Base-by-base conservation (phyloP, 2,113 vertebrate species). In the Aplodontia rufa region DNA sequence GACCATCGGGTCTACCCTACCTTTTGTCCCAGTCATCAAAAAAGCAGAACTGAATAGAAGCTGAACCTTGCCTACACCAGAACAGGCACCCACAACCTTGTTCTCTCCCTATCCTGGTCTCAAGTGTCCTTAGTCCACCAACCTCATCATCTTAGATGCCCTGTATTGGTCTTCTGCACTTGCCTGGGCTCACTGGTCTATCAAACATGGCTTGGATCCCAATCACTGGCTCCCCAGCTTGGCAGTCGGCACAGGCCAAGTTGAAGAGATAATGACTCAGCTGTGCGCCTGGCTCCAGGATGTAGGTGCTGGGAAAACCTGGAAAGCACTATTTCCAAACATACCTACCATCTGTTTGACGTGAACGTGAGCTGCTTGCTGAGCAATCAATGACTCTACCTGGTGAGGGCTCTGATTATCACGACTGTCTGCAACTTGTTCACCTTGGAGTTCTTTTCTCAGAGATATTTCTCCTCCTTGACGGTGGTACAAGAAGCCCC, bases 291-390 rank as follows among this genome's bases (percentile, higher is more conserved):
- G 89, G 85, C 88, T 98, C 76, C 32, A 42, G 47, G 75, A 76
- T 84, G 69, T 64, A 30, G 85, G 37, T 93, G 51, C 64, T 81
- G n/a, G 68, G 86, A 30, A 90, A 83, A 93, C 74, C 91, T 95
- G 88, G 91, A 87, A 95, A 80, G 88, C 95, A 75, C 83, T 58
- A 58, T 93, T 97, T 95, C 75, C 78, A 83, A 89, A 94, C 68
- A 40, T 35, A 74, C 19, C 82, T 60, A 45, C 92, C 97, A 96
- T 96, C 75, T 94, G 93, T 95, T 84, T 53, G n/a, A 91, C 75
- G 76, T 47, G 35, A 95, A 93, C 10, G 4, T 87, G 66, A 45
- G 75, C 51, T 94, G 60, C 64, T 95, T 91, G 11, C 79, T 81
- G 87, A 96, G 66, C 89, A 69, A 42, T 8, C 83, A 32, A 0